These are phyloP conservation scores for Prosopocoilus inquinatus DNA, from an alignment of 2,888 invertebrate species.

Conservation along the genomic window DNA sequence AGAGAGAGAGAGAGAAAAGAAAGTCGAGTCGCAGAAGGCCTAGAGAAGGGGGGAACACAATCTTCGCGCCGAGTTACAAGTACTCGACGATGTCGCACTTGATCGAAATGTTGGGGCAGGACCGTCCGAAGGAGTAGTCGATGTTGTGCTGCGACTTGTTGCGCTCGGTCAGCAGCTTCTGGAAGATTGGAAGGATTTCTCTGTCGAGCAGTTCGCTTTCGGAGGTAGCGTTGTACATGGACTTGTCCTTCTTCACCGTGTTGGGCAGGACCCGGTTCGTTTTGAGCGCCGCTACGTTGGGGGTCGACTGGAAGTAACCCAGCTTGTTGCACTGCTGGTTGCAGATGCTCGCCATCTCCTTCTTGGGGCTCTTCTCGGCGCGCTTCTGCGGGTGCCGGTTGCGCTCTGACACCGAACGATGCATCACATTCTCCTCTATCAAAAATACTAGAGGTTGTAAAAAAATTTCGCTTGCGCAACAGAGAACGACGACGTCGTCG, in stretches of 20 bases:
- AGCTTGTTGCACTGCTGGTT: slow-evolving; percentile 49
- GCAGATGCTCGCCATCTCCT: slow-evolving; percentile 34
- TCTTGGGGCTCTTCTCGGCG: slow-evolving; percentile 41
- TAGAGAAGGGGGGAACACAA: too few species aligned
- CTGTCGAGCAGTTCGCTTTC: slow-evolving; percentile 80
- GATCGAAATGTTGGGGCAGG: slow-evolving; percentile 92
- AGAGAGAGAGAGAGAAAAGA: too few species aligned
- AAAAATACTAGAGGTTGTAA: neutral
- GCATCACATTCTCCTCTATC: slow-evolving; percentile 41
- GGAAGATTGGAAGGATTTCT: slow-evolving; percentile 87
- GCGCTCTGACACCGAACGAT: slow-evolving; percentile 47
- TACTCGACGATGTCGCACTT: slow-evolving; percentile 96
- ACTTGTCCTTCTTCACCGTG: slow-evolving; percentile 41
- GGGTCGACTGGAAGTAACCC: slow-evolving; percentile 61
- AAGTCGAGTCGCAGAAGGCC: too few species aligned
- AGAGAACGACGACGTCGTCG: neutral
- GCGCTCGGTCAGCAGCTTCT: slow-evolving; percentile 83
- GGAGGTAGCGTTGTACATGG: slow-evolving; percentile 71
- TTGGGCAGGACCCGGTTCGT: slow-evolving; percentile 22
- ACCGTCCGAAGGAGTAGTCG: slow-evolving; percentile 74
- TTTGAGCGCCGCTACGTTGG: slow-evolving; percentile 56
- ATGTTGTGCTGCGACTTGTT: slow-evolving; percentile 66
- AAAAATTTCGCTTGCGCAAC: neutral
- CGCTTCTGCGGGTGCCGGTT: slow-evolving; percentile 44
- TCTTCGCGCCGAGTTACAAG: slow-evolving; percentile 61